Percentiles rank a stretch among this genome's conserved stretches.
These are phyloP conservation scores for Morone chrysops DNA, from an alignment of 2,113 vertebrate species.

Conservation along the genomic window DNA sequence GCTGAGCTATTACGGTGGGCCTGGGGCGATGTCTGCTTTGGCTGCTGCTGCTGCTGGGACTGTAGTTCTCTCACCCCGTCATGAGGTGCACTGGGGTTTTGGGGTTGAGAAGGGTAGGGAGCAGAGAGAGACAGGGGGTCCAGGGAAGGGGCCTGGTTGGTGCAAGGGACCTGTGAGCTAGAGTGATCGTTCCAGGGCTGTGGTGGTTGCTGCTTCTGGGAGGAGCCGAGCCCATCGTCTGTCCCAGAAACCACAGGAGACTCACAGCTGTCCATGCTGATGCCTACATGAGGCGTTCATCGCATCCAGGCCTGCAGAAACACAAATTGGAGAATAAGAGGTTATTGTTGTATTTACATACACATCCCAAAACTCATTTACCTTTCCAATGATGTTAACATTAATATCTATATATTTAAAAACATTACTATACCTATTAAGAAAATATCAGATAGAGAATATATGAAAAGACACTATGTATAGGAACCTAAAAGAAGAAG, in stretches of 20 bases:
- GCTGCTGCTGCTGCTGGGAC: slow-evolving; percentile 79
- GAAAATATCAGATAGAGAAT: slow-evolving; percentile 48
- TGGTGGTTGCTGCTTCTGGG: slow-evolving; percentile 90
- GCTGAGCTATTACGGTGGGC: slow-evolving; percentile 74
- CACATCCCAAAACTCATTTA: slow-evolving; percentile 30
- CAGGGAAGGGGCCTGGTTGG: slow-evolving; percentile 90
- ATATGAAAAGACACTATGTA: slow-evolving; percentile 47
- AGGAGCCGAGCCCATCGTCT: slow-evolving; percentile 97
- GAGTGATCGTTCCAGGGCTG: slow-evolving; percentile 95
- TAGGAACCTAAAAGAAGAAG: slow-evolving; percentile 47
- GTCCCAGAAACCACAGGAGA: slow-evolving; percentile 98
- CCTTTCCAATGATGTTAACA: slow-evolving; percentile 39
- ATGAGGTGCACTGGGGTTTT: slow-evolving; percentile 74
- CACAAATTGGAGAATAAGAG: slow-evolving; percentile 44
- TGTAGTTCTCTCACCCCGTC: slow-evolving; percentile 83
- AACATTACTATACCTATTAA: slow-evolving; percentile 30
- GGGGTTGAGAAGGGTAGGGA: slow-evolving; percentile 81
- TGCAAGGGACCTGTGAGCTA: slow-evolving; percentile 92
- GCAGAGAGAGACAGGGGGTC: slow-evolving; percentile 86
- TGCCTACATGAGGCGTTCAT: slow-evolving; percentile 98
- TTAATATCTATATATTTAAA: slow-evolving; percentile 17
- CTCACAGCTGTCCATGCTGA: slow-evolving; percentile 99
- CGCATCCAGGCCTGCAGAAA: slow-evolving; percentile 92
- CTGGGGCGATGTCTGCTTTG: slow-evolving; percentile 76
- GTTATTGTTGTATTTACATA: slow-evolving; percentile 5